Base-by-base conservation (phyloP, 1,140 invertebrate species). In the Mercenaria mercenaria region DNA sequence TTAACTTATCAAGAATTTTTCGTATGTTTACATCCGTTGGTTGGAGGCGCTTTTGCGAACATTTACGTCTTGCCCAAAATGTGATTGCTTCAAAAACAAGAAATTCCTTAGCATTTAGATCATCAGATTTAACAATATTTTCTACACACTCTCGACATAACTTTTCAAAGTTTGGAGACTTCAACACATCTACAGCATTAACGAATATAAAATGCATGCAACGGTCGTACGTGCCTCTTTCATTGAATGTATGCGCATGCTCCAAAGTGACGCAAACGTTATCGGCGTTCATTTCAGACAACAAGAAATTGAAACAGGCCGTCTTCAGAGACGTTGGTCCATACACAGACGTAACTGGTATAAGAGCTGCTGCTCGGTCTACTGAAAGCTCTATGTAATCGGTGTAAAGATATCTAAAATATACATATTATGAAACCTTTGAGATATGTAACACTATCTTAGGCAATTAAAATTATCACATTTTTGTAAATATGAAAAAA, bases 331-430 rank as follows among this genome's bases (percentile, higher is more conserved):
- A 97, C 13, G 97, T 97, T 0, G 98, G 97, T 3, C 97, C 97
- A 95, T 98, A 98, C n/a, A n/a, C n/a, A n/a, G n/a, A n/a, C n/a
- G n/a, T n/a, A n/a, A n/a, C n/a, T n/a, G n/a, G n/a, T n/a, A 92
- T n/a, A n/a, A n/a, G n/a, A n/a, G n/a, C n/a, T n/a, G 98, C 98
- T 1, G 98, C 98, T 93, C 97, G 98, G 92, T 98, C 97, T 1
- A 97, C 97, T 39, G 97, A 97, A 92, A 98, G 37, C 15, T 86
- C 59, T 13, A 81, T 41, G 1, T 89, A 77, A 50, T 89, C 90
- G 20, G 67, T 82, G 43, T 92, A 92, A 8, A 92, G 39, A 52
- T 89, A 92, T 39, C 91, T 92, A 67, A 50, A 89, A 43, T 50
- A 41, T n/a, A n/a, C n/a, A n/a, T n/a, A n/a, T n/a, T n/a, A n/a